A percentile compares a stretch with the other conserved stretches of the same genome.
Evolutionary conservation across 2,797 vertebrate species (phyloP).

Genomic region (Bufotes viridis): DNA sequence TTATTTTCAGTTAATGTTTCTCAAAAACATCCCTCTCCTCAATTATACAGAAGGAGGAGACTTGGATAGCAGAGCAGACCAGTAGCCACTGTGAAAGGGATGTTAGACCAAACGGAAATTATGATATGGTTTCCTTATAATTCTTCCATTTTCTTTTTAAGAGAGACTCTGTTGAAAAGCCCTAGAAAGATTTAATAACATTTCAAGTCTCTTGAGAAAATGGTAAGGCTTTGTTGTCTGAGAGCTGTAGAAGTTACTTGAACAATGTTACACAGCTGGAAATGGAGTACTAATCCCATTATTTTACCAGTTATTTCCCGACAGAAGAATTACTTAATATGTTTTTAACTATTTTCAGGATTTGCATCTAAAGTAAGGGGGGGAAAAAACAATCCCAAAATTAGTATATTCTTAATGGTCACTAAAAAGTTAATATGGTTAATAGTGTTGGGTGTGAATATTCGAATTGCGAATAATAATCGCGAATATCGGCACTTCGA

Average conservation of each 20-base stretch:
- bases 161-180: slow-evolving; percentile 71
- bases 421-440: neutral
- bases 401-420: neutral
- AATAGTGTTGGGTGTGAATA: no score
- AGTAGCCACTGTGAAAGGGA: slow-evolving; percentile 74
- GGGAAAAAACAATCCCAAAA: neutral
- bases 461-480: no score
- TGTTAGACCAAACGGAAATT: slow-evolving; percentile 75
- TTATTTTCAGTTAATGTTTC: slow-evolving; percentile 54
- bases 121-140: slow-evolving; percentile 72
- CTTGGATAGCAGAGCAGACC: slow-evolving; percentile 67
- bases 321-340: slow-evolving; percentile 75
- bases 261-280: slow-evolving; percentile 75
- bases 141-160: slow-evolving; percentile 68
- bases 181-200: slow-evolving; percentile 78
- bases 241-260: slow-evolving; percentile 73
- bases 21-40: slow-evolving; percentile 50
- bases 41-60: slow-evolving; percentile 47
- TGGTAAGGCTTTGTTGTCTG: slow-evolving; percentile 77
- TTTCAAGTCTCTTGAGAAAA: slow-evolving; percentile 75
- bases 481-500: no score
- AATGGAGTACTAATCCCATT: slow-evolving; percentile 72
- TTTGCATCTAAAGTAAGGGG: slow-evolving; percentile 2
- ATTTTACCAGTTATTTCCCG: slow-evolving; percentile 73
- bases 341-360: slow-evolving; percentile 69